phyloP scores from a whole-genome alignment of 2,797 vertebrate species.

The Coregonus suidteri region DNA sequence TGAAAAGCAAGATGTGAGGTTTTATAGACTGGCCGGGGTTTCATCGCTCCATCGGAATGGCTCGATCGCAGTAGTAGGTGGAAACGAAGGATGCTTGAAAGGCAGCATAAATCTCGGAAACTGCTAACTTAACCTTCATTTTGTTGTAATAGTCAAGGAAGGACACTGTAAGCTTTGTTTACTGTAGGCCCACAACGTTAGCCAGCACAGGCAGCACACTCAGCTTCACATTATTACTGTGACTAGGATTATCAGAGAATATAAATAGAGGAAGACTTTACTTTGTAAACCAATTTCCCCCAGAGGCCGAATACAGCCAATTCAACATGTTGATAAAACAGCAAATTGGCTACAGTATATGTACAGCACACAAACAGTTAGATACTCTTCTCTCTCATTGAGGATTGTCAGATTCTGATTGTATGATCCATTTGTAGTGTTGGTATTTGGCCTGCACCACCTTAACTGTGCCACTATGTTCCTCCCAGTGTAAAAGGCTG shows the following conservation, averaged over 20 bases:
- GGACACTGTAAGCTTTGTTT: constrained; percentile 24
- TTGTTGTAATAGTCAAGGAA: constrained; percentile 70
- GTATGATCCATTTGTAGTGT: not conserved
- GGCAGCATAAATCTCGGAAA: constrained; percentile 74
- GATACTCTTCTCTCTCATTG: not conserved
- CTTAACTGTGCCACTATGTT: constrained; percentile 43
- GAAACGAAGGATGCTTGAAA: constrained; percentile 80
- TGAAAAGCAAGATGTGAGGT: constrained; percentile 75
- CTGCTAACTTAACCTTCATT: constrained; percentile 70
- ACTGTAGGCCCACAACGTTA: constrained; percentile 23
- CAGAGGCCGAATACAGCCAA: constrained; percentile 6
- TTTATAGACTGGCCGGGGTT: constrained; percentile 74
- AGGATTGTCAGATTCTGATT: not conserved
- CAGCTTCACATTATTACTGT: constrained; percentile 13
- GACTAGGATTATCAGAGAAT: not conserved
- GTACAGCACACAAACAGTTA: not conserved
- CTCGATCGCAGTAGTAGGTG: constrained; percentile 77
- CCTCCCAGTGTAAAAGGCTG: constrained; percentile 38
- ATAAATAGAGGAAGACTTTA: not conserved
- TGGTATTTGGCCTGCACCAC: constrained; percentile 27
- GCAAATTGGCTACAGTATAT: not conserved
- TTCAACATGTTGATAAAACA: constrained; percentile 15
- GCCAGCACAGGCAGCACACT: not conserved
- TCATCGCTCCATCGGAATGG: constrained; percentile 44
- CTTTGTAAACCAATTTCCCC: not conserved